A percentile compares a stretch with the other conserved stretches of the same genome.
phyloP scores from a whole-genome alignment of 1,140 invertebrate genomes.

The Aphelinus certus region DNA sequence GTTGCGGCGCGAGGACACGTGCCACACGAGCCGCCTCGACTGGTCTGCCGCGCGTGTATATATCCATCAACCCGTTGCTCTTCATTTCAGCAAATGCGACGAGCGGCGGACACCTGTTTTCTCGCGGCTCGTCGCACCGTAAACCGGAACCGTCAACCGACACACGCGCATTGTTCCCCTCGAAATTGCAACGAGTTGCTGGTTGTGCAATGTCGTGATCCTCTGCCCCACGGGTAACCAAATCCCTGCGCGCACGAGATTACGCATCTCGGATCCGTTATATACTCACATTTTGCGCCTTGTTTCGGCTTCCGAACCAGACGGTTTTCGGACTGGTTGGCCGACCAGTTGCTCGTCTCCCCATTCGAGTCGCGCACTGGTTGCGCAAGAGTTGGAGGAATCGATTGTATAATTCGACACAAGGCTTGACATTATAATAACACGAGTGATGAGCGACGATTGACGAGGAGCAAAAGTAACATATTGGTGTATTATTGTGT shows the following conservation, averaged over 20 bases:
- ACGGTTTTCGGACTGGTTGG: not conserved
- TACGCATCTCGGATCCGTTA: slow-evolving; percentile 8
- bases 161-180: not conserved
- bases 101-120: not conserved
- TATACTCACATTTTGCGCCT: too few relatives aligned
- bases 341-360: not conserved
- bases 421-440: too few relatives aligned
- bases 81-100: not conserved
- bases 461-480: too few relatives aligned
- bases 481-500: too few relatives aligned
- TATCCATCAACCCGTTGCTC: not conserved
- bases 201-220: slow-evolving; percentile 14
- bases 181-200: slow-evolving; percentile 2
- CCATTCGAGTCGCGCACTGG: too few relatives aligned
- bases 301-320: too few relatives aligned
- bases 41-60: not conserved
- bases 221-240: not conserved
- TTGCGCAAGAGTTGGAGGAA: too few relatives aligned
- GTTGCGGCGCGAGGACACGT: too few relatives aligned
- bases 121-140: not conserved
- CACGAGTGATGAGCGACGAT: too few relatives aligned
- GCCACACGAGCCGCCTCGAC: too few relatives aligned
- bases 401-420: too few relatives aligned
- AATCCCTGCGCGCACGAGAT: slow-evolving; percentile 1
- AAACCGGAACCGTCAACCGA: not conserved